Percentiles rank a stretch among this genome's conserved stretches.
These are phyloP conservation scores for Tachypleus tridentatus DNA, from an alignment of 1,140 invertebrate genomes.

Conservation along the genomic window DNA sequence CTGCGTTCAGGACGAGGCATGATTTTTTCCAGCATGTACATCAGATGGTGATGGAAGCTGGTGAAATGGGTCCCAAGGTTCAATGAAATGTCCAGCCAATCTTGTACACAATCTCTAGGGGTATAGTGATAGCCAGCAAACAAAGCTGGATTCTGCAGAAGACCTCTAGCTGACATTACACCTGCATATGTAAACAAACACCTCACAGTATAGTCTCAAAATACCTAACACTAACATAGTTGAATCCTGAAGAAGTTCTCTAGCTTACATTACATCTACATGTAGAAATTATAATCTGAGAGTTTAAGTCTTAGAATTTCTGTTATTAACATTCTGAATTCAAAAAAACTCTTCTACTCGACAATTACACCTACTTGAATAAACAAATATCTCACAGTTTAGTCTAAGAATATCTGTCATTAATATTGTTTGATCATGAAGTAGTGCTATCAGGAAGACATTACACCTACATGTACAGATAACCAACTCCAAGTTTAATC, in stretches of 20 bases:
- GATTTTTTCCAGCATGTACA: conserved; percentile 80
- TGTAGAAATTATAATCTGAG: too few relatives aligned
- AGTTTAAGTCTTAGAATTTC: too few relatives aligned
- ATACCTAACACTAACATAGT: conserved; percentile 1
- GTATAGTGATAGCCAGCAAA: conserved; percentile 58
- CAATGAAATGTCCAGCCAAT: conserved; percentile 68
- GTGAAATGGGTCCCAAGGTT: conserved; percentile 52
- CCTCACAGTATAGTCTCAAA: not conserved
- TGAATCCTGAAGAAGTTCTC: conserved; percentile 56
- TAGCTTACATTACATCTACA: too few relatives aligned
- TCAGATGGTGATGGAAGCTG: conserved; percentile 83
- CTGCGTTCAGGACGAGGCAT: conserved; percentile 53
- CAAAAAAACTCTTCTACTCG: too few relatives aligned
- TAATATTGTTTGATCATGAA: not conserved
- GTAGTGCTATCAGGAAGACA: too few relatives aligned
- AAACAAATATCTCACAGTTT: too few relatives aligned
- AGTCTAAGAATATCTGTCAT: too few relatives aligned
- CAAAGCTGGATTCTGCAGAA: conserved; percentile 81
- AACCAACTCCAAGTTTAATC: too few relatives aligned
- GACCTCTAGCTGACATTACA: conserved; percentile 76
- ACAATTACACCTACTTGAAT: too few relatives aligned
- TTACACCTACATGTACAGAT: too few relatives aligned
- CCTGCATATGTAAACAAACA: conserved; percentile 34
- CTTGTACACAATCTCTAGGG: conserved; percentile 60
- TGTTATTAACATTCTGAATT: too few relatives aligned